phyloP scores from a whole-genome alignment of 2,113 vertebrate genomes.

The Pedionomus torquatus region DNA sequence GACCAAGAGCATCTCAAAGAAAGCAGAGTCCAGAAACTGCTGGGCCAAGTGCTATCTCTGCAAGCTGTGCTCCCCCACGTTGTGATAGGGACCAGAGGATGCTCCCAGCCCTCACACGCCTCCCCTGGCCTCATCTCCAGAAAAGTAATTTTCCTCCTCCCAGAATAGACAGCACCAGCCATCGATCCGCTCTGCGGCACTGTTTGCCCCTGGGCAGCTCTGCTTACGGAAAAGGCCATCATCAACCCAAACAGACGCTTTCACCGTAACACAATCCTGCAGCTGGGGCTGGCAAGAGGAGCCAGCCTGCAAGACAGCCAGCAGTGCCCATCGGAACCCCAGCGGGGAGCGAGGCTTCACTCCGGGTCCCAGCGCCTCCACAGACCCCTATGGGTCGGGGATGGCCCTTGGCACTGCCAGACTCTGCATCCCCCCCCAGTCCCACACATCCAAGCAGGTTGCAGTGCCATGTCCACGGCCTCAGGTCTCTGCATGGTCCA shows the following conservation, averaged over 20 bases:
- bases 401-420: neutral
- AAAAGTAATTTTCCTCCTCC: neutral
- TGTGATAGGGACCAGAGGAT: neutral
- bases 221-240: neutral
- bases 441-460: neutral
- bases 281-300: neutral
- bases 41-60: neutral
- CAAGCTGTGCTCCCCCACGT: neutral
- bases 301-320: neutral
- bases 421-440: neutral
- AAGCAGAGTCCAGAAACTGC: neutral
- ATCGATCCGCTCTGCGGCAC: constrained; percentile 22
- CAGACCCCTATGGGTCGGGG: neutral
- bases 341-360: rapidly evolving
- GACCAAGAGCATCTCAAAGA: neutral
- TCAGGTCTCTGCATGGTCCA: rapidly evolving
- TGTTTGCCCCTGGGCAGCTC: neutral
- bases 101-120: neutral
- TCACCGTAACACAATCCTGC: neutral
- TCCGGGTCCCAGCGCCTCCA: neutral
- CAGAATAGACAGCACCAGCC: neutral
- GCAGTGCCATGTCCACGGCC: neutral
- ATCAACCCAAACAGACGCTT: neutral
- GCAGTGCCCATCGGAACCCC: neutral
- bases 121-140: neutral